These are phyloP conservation scores for Lophotis ruficrista DNA, from an alignment of 2,113 vertebrate genomes.

Conservation along the genomic window DNA sequence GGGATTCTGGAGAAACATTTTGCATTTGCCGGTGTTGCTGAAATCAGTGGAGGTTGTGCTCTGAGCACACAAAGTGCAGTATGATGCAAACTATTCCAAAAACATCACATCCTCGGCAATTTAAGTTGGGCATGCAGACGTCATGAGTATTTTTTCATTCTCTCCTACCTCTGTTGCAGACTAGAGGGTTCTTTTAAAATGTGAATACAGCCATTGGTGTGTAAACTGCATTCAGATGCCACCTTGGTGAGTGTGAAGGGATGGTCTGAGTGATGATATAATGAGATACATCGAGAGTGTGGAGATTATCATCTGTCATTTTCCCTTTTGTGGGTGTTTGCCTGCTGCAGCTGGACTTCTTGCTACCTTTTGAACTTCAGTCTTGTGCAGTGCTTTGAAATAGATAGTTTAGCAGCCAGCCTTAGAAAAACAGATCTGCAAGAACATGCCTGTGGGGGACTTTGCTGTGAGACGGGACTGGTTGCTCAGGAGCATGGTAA, in stretches of 20 bases:
- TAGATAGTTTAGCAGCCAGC: background rate
- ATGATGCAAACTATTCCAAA: background rate
- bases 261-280: background rate
- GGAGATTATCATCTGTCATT: background rate
- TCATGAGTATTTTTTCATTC: background rate
- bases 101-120: background rate
- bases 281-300: rapidly evolving
- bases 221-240: background rate
- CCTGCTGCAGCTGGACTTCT: background rate
- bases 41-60: background rate
- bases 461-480: background rate
- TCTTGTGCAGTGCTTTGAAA: background rate
- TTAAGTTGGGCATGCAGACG: background rate
- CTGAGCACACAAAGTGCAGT: background rate
- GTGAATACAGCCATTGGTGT: background rate
- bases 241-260: background rate
- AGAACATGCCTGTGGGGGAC: background rate
- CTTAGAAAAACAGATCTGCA: background rate
- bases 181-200: background rate
- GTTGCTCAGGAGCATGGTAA: background rate
- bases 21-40: background rate
- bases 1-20: background rate
- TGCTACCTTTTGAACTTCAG: background rate
- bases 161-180: background rate
- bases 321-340: background rate